A percentile compares a stretch with the other conserved stretches of the same genome.
Conservation (phyloP, 2,888 invertebrate species). For the Barypeithes pellucidus region DNA sequence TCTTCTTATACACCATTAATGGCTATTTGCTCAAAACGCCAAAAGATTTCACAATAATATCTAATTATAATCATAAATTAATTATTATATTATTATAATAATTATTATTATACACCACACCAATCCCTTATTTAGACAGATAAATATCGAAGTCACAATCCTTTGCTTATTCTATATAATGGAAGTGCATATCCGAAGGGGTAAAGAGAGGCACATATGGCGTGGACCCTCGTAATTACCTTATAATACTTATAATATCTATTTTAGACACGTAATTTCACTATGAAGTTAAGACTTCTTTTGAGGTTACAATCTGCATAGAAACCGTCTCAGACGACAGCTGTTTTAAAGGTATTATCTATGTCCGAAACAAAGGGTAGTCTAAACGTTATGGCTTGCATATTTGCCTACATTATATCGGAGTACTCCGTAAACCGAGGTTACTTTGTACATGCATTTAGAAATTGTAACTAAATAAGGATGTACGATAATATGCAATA, state of each 20-base stretch:
- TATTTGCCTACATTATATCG: conserved; percentile 8
- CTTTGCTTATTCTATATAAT: conserved; percentile 26
- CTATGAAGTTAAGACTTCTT: conserved; percentile 38
- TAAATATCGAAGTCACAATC: not conserved
- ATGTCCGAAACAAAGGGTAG: conserved; percentile 35
- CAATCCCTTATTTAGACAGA: too few relatives aligned
- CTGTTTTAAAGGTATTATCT: conserved; percentile 27
- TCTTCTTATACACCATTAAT: too few relatives aligned
- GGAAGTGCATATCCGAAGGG: conserved; percentile 27
- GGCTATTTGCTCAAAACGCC: too few relatives aligned
- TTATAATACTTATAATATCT: conserved; percentile 37
- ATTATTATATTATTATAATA: too few relatives aligned
- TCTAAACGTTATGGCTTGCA: conserved; percentile 15
- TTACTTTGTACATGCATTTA: not conserved
- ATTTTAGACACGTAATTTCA: conserved; percentile 47
- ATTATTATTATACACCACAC: too few relatives aligned
- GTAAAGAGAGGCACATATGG: conserved; percentile 30
- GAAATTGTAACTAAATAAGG: conserved; percentile 20
- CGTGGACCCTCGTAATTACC: conserved; percentile 34
- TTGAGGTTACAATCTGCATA: conserved; percentile 38
- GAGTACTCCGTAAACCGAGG: conserved; percentile 3
- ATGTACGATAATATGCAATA: not conserved
- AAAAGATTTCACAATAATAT: too few relatives aligned
- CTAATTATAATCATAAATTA: too few relatives aligned
- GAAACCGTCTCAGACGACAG: conserved; percentile 34